These are phyloP conservation scores for Anser cygnoides DNA, from an alignment of 2,113 vertebrate species.

Conservation along the genomic window DNA sequence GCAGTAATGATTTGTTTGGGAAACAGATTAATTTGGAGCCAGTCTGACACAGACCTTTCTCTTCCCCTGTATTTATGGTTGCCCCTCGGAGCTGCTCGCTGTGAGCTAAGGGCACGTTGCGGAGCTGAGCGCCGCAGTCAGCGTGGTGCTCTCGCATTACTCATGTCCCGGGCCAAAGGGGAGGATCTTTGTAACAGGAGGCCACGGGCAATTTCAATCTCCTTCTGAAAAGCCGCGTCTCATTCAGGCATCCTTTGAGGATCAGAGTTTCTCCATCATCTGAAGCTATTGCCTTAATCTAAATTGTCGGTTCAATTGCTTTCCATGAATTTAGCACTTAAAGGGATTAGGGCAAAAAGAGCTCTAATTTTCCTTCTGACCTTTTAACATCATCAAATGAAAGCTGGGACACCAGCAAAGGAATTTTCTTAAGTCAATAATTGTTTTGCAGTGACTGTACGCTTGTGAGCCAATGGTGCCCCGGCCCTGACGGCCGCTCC, in stretches of 20 bases:
- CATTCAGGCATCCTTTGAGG: conserved; percentile 39
- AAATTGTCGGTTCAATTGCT: conserved; percentile 27
- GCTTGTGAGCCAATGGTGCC: neutral
- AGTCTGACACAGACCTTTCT: neutral
- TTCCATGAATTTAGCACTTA: conserved; percentile 49
- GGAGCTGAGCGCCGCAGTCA: neutral
- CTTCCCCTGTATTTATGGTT: neutral
- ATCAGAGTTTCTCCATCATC: conserved; percentile 14
- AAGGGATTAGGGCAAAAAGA: conserved; percentile 5
- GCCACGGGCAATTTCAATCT: conserved; percentile 12
- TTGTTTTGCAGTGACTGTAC: neutral
- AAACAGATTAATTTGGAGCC: neutral
- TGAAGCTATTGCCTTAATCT: conserved; percentile 13
- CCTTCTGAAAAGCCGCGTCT: neutral
- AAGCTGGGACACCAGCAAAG: neutral
- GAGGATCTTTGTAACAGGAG: conserved; percentile 2
- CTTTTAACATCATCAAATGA: conserved; percentile 7
- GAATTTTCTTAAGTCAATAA: conserved; percentile 37
- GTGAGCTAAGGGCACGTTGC: neutral
- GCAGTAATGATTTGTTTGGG: neutral
- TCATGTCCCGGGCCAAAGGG: neutral
- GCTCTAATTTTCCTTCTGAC: conserved; percentile 45
- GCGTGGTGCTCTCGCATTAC: neutral
- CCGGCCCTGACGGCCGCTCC: neutral
- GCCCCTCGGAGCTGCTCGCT: neutral